Conservation (phyloP, 92 coral and sea anemone genomes). For the Epizoanthus scotinus region DNA sequence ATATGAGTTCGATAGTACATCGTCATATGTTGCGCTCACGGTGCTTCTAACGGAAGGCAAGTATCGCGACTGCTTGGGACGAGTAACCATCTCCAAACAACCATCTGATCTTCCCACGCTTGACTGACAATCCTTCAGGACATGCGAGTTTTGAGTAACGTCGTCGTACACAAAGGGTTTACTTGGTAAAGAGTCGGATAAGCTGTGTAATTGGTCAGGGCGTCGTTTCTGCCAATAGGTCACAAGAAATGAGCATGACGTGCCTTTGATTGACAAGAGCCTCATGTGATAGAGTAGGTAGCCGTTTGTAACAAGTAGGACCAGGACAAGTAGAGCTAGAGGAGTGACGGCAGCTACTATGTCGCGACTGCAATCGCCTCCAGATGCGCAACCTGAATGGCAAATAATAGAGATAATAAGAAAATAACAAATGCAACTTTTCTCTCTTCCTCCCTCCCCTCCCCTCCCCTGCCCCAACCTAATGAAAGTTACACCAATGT, state of each 20-base stretch:
- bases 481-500: no score
- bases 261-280: not conserved
- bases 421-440: no score
- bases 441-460: no score
- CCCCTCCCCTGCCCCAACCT: no score
- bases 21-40: conserved; percentile 1
- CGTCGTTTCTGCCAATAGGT: not conserved
- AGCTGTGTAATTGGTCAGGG: no score
- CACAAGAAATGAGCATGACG: not conserved
- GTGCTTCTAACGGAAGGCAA: not conserved
- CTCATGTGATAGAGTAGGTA: not conserved
- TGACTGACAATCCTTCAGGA: not conserved
- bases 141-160: not conserved
- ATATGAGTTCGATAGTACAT: not conserved
- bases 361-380: no score
- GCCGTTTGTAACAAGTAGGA: not conserved
- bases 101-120: not conserved
- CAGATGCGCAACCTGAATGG: no score
- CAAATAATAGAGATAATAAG: no score
- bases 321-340: not conserved
- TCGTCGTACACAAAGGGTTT: not conserved
- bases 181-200: not conserved
- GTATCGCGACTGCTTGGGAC: no score
- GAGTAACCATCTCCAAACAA: not conserved
- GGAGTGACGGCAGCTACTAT: not conserved